These are phyloP conservation scores for Melanotus villosus DNA, from an alignment of 2,888 invertebrate species.

Conservation along the genomic window DNA sequence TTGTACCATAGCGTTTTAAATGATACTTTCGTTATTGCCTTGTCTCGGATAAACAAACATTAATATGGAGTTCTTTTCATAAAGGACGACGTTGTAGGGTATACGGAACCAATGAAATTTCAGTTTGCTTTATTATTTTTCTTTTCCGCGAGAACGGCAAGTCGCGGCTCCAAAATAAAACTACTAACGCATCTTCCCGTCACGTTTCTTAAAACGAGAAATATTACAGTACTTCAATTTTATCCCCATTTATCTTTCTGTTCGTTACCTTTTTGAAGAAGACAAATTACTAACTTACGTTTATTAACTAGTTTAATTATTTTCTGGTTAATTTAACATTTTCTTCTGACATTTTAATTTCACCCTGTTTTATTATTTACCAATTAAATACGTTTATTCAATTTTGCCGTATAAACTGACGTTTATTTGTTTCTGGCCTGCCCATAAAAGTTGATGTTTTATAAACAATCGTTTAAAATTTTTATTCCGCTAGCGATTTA, in stretches of 20 bases:
- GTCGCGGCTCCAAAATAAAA: conserved; percentile 6
- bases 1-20: conserved; percentile 42
- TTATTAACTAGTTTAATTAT: conserved; percentile 6
- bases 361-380: not conserved
- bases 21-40: conserved; percentile 48
- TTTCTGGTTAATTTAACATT: conserved; percentile 1
- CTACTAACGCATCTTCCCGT: conserved; percentile 11
- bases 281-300: conserved; percentile 1
- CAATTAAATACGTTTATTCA: too few species aligned
- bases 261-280: conserved; percentile 16
- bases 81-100: conserved; percentile 17
- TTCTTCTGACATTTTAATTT: not conserved
- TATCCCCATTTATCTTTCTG: conserved; percentile 14
- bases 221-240: conserved; percentile 16
- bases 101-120: conserved; percentile 29
- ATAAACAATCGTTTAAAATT: too few species aligned
- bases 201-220: conserved; percentile 21
- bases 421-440: too few species aligned
- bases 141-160: conserved; percentile 1
- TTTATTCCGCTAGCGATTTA: too few species aligned
- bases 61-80: conserved; percentile 38
- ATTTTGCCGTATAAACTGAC: too few species aligned
- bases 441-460: too few species aligned
- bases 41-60: conserved; percentile 41
- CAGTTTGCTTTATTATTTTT: conserved; percentile 29